Evolutionary conservation across 2,888 invertebrate genomes (phyloP).

Genomic region (Drosophila meridiana): DNA sequence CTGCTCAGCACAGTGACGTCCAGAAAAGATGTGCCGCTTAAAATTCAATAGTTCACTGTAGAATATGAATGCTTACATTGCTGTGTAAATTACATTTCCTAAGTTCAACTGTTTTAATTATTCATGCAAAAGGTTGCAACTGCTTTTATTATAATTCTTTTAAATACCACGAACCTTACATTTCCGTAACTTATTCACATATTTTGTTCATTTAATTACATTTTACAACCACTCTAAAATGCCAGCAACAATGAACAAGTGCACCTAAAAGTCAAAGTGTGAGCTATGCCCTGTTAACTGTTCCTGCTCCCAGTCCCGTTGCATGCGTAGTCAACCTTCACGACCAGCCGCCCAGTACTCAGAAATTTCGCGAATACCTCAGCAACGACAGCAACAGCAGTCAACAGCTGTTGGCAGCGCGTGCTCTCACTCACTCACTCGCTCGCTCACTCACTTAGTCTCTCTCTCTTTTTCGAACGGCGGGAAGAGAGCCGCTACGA

Average conservation of each 20-base stretch:
- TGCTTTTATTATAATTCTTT: background rate
- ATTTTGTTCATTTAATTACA: background rate
- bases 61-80: background rate
- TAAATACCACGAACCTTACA: background rate
- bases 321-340: conserved; percentile 27
- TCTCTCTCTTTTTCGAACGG: conserved; percentile 10
- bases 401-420: conserved; percentile 61
- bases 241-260: background rate
- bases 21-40: conserved; percentile 2
- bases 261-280: conserved; percentile 44
- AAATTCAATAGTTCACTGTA: background rate
- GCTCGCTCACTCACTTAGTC: background rate
- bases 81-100: background rate
- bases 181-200: background rate
- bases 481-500: conserved; percentile 18
- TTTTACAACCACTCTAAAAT: conserved; percentile 12
- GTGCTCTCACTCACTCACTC: conserved; percentile 16
- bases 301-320: conserved; percentile 48
- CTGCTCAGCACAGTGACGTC: conserved; percentile 35
- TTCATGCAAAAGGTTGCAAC: background rate
- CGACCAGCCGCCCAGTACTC: conserved; percentile 8
- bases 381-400: conserved; percentile 27
- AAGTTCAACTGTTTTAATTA: background rate
- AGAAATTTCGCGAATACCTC: conserved; percentile 64
- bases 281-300: conserved; percentile 22